Conservation (phyloP, 2,797 vertebrate species). For the Coranthus polyacanthus region DNA sequence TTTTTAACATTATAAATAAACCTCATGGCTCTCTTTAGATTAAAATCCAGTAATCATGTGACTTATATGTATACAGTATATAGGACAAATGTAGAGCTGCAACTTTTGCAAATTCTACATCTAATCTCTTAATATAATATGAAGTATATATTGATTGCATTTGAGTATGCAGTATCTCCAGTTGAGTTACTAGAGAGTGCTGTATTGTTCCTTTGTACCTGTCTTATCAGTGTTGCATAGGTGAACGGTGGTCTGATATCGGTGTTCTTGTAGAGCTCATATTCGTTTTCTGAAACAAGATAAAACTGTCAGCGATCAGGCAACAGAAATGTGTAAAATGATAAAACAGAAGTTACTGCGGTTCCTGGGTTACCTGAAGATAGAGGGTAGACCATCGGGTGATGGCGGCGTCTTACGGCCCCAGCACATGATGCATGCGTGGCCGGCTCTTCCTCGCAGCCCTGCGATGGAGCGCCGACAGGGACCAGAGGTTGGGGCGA, state of each 20-base stretch:
- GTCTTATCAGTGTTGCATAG: slow-evolving; percentile 97
- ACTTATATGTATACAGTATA: background rate
- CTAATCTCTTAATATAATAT: too few species aligned
- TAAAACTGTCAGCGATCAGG: background rate
- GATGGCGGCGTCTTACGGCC: slow-evolving; percentile 88
- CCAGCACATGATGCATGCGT: slow-evolving; percentile 84
- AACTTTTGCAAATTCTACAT: background rate
- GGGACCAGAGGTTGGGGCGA: slow-evolving; percentile 85
- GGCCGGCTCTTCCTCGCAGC: slow-evolving; percentile 87
- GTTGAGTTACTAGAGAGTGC: background rate
- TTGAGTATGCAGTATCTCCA: background rate
- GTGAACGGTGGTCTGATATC: slow-evolving; percentile 97
- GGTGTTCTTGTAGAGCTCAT: slow-evolving; percentile 95
- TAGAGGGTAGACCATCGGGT: slow-evolving; percentile 86
- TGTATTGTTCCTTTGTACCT: slow-evolving; percentile 82
- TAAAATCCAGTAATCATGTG: background rate
- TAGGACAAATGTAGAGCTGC: background rate
- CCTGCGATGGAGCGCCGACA: slow-evolving; percentile 85
- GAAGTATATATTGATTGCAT: background rate
- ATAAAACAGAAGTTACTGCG: background rate
- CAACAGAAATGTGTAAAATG: background rate
- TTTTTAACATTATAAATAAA: background rate
- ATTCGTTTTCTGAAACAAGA: slow-evolving; percentile 90
- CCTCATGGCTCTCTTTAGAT: background rate
- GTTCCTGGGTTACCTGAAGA: slow-evolving; percentile 89